Conservation (phyloP, 1,140 invertebrate genomes). For the Drosophila setifemur region DNA sequence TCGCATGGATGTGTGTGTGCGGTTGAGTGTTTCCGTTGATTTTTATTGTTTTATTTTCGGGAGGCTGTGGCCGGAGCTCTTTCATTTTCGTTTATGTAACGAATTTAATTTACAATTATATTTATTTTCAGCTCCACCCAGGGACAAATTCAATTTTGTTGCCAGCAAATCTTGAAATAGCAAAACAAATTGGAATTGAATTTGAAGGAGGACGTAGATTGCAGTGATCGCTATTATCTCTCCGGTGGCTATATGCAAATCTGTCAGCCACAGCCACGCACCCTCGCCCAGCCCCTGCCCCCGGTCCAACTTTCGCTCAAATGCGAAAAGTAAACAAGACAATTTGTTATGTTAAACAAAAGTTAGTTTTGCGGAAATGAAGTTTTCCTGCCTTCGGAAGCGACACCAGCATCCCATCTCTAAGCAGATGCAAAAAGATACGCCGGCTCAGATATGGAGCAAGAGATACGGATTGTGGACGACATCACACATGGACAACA, state of each 20-base stretch:
- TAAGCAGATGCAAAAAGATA: constrained; percentile 34
- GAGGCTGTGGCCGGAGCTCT: constrained; percentile 20
- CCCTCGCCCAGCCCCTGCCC: neutral
- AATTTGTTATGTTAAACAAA: constrained; percentile 80
- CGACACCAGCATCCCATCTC: constrained; percentile 48
- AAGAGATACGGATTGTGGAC: constrained; percentile 8
- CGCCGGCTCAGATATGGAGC: neutral
- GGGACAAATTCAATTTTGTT: constrained; percentile 60
- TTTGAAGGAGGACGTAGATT: constrained; percentile 26
- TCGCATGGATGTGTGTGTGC: constrained; percentile 7
- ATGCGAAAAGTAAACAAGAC: constrained; percentile 74
- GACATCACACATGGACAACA: constrained; percentile 17
- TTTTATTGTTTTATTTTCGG: constrained; percentile 69
- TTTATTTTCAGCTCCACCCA: constrained; percentile 33
- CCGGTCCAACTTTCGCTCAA: constrained; percentile 51
- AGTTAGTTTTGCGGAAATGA: constrained; percentile 80
- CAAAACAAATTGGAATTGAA: constrained; percentile 58
- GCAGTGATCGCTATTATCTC: neutral
- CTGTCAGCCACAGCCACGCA: constrained; percentile 35
- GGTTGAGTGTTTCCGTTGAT: constrained; percentile 57
- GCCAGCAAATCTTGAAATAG: constrained; percentile 36
- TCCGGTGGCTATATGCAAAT: constrained; percentile 40
- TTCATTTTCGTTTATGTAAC: constrained; percentile 66
- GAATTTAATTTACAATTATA: constrained; percentile 78
- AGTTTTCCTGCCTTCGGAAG: constrained; percentile 68